Percentiles rank a stretch among this genome's conserved stretches.
Evolutionary conservation across 2,113 vertebrate genomes (phyloP).

Genomic region (Ranitomeya variabilis): DNA sequence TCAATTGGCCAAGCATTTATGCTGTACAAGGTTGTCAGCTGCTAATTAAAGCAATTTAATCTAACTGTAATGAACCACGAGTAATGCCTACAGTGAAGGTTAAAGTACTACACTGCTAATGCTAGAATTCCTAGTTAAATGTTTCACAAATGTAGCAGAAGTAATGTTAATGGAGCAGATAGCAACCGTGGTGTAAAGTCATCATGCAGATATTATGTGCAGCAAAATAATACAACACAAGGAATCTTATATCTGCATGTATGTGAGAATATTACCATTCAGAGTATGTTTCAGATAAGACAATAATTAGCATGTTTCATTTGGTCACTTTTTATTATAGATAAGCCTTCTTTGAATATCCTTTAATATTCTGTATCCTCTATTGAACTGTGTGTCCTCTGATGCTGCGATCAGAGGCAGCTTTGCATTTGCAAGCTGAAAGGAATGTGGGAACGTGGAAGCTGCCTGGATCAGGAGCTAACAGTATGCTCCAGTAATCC

Average conservation of each 20-base stretch:
- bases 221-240: background rate
- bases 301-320: background rate
- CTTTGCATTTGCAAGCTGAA: too few species aligned
- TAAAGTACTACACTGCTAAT: conserved; percentile 1
- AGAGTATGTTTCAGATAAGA: background rate
- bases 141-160: conserved; percentile 39
- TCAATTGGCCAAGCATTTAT: conserved; percentile 15
- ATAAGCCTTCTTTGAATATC: too few species aligned
- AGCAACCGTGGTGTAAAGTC: background rate
- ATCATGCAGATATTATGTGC: background rate
- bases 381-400: too few species aligned
- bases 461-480: too few species aligned
- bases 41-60: conserved; percentile 30
- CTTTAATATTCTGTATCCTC: too few species aligned
- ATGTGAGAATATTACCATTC: background rate
- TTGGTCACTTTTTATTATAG: background rate
- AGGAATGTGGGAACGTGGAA: too few species aligned
- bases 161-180: conserved; percentile 33
- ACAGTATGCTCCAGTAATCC: too few species aligned
- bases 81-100: conserved; percentile 22
- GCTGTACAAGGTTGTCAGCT: conserved; percentile 19
- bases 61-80: conserved; percentile 28
- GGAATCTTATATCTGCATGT: background rate
- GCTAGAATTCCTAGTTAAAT: background rate
- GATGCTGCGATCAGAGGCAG: too few species aligned